Percentiles rank a stretch among this genome's conserved stretches.
phyloP scores from a whole-genome alignment of 2,797 vertebrate species.

The Sebastes dallii region DNA sequence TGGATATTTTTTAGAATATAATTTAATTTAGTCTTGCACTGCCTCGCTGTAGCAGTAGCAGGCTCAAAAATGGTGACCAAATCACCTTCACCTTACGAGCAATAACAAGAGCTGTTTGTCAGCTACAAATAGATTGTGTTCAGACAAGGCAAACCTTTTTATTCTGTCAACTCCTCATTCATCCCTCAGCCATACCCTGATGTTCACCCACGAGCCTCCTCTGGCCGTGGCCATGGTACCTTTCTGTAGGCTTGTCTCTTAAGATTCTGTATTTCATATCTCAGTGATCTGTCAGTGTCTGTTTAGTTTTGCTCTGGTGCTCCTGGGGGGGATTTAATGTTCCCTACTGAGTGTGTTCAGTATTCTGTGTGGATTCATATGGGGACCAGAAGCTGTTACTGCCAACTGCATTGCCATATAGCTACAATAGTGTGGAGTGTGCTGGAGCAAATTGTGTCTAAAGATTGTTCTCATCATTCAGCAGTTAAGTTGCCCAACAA shows the following conservation, averaged over 20 bases:
- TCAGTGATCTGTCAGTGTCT: constrained; percentile 11
- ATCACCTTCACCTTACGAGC: background rate
- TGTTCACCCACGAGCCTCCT: background rate
- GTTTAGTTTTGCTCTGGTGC: constrained; percentile 1
- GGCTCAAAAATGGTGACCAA: background rate
- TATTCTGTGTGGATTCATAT: background rate
- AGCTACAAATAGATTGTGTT: background rate
- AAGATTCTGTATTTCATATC: constrained; percentile 4
- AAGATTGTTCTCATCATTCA: background rate
- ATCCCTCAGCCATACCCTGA: background rate
- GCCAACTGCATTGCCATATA: background rate
- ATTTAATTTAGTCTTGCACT: no score
- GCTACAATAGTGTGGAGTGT: background rate
- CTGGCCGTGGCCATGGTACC: background rate
- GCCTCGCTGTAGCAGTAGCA: background rate
- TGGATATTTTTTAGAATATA: background rate
- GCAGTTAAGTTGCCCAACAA: background rate
- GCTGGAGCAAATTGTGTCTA: background rate
- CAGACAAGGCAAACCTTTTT: background rate
- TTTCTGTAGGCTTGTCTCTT: background rate
- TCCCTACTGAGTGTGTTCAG: background rate
- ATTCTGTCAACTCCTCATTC: background rate
- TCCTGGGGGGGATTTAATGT: background rate
- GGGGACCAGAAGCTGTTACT: background rate
- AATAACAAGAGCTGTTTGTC: background rate